These are phyloP conservation scores for Tetranychus truncatus DNA, from an alignment of 2,888 invertebrate species.

Conservation along the genomic window DNA sequence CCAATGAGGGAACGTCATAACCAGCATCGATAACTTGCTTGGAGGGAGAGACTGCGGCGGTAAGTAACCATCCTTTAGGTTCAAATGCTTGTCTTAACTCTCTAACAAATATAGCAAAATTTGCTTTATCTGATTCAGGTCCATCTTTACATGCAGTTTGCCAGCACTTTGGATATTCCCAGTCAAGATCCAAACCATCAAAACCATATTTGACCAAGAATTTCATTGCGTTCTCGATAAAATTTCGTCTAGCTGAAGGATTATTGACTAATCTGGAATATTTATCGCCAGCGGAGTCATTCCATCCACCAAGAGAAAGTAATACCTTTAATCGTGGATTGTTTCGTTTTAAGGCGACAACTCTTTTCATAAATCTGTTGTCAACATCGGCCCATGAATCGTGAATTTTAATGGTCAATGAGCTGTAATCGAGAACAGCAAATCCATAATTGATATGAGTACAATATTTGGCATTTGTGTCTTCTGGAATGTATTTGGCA, in stretches of 20 bases:
- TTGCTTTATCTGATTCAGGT: constrained; percentile 34
- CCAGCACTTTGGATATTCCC: constrained; percentile 57
- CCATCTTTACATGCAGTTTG: constrained; percentile 20
- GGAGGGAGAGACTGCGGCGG: constrained; percentile 69
- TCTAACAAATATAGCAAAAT: constrained; percentile 22
- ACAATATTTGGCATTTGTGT: constrained; percentile 57
- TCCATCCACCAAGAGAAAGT: constrained; percentile 84
- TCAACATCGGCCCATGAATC: constrained; percentile 62
- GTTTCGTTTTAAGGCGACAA: constrained; percentile 46
- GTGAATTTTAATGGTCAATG: constrained; percentile 49
- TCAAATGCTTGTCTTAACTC: constrained; percentile 31
- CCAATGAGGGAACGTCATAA: constrained; percentile 47
- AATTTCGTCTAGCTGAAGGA: constrained; percentile 42
- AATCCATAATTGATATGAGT: constrained; percentile 59
- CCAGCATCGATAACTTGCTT: constrained; percentile 71
- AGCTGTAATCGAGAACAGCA: constrained; percentile 38
- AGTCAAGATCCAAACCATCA: constrained; percentile 70
- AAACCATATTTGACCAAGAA: constrained; percentile 57
- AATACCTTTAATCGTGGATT: constrained; percentile 52
- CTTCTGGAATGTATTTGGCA: constrained; percentile 67
- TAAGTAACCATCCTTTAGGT: constrained; percentile 49
- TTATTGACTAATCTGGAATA: constrained; percentile 51
- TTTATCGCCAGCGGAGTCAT: constrained; percentile 63
- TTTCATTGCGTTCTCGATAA: constrained; percentile 44
- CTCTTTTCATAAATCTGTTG: constrained; percentile 70